Percentiles rank a stretch among this genome's conserved stretches.
Evolutionary conservation across 2,797 vertebrate genomes (phyloP).

Genomic region (Gorsachius magnificus): DNA sequence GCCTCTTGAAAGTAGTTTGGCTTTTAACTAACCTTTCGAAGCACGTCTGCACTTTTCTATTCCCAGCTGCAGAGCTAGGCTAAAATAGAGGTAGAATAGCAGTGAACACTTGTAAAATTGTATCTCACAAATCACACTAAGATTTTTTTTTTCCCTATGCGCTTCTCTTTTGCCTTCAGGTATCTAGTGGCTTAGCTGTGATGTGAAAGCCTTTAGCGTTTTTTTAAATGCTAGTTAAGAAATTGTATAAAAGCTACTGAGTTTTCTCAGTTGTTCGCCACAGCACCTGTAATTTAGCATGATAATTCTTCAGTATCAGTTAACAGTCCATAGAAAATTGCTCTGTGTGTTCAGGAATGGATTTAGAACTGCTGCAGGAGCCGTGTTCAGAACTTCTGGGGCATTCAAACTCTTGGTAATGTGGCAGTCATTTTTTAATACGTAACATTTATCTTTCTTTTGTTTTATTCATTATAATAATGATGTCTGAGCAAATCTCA

Average conservation of each 20-base stretch:
- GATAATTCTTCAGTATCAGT: neutral
- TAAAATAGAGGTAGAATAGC: neutral
- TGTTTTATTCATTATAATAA: constrained; percentile 29
- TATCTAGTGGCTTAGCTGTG: neutral
- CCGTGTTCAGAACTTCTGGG: neutral
- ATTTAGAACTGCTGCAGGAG: neutral
- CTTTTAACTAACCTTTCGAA: neutral
- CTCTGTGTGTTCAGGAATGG: neutral
- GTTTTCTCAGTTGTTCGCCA: neutral
- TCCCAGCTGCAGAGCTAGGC: neutral
- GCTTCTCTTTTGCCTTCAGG: neutral
- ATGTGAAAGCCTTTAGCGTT: neutral
- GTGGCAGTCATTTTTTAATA: neutral
- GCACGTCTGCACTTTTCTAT: neutral
- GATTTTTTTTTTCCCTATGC: neutral
- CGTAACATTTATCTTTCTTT: neutral
- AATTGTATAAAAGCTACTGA: neutral
- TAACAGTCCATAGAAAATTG: neutral
- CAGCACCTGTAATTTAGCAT: neutral
- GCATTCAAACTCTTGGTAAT: neutral
- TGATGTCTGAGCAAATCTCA: constrained; percentile 40
- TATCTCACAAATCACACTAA: neutral
- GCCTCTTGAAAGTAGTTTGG: neutral
- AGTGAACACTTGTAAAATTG: neutral
- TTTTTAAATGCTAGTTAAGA: neutral